phyloP scores from a whole-genome alignment of 2,797 vertebrate species.

The Hippopotamyrus pictus region DNA sequence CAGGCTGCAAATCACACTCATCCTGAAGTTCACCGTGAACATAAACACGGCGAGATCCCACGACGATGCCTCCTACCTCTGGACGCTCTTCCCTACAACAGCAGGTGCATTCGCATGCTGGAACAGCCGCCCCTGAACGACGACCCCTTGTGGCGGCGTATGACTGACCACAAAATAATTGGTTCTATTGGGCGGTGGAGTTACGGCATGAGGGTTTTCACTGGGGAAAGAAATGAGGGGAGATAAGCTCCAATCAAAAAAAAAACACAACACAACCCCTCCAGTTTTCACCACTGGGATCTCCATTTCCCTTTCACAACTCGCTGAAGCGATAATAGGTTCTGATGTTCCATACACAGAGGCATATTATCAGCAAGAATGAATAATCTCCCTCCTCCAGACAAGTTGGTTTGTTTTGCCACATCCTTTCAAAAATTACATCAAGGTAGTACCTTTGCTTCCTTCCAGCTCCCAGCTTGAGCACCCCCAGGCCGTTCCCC shows the following conservation, averaged over 20 bases:
- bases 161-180: constrained; percentile 56
- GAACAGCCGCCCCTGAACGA: constrained; percentile 80
- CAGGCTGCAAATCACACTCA: background rate
- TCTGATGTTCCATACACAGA: background rate
- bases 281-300: background rate
- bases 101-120: constrained; percentile 73
- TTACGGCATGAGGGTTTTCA: constrained; percentile 64
- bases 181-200: constrained; percentile 52
- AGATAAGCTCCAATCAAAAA: background rate
- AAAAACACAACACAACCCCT: background rate
- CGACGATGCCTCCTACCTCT: constrained; percentile 66
- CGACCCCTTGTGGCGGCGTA: constrained; percentile 60
- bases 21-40: background rate
- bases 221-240: constrained; percentile 48
- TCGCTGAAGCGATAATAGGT: background rate
- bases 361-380: background rate
- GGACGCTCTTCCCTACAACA: constrained; percentile 70
- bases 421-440: background rate
- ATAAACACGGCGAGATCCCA: background rate
- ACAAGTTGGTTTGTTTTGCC: background rate
- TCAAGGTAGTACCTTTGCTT: constrained; percentile 64
- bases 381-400: background rate
- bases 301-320: background rate
- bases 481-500: constrained; percentile 67
- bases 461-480: constrained; percentile 72